Conservation (phyloP, 1,140 invertebrate species). For the Helicoverpa zea region DNA sequence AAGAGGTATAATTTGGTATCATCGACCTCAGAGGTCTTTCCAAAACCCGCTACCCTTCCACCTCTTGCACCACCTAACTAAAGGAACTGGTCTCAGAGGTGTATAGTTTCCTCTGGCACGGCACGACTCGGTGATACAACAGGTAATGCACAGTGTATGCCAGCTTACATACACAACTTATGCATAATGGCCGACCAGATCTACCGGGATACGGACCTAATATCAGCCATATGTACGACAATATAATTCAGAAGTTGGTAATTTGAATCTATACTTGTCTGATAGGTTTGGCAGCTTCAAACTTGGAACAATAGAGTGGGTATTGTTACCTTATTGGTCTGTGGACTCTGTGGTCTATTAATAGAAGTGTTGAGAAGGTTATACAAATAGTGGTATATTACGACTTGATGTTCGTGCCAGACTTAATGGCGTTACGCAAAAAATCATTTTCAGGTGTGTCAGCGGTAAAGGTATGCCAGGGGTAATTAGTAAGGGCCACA, state of each 20-base stretch:
- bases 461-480: too few relatives aligned
- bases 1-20: too few relatives aligned
- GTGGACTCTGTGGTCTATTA: too few relatives aligned
- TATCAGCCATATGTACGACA: background rate
- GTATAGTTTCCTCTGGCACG: slow-evolving; percentile 25
- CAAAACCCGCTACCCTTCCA: background rate
- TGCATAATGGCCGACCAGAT: slow-evolving; percentile 22
- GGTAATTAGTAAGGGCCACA: too few relatives aligned
- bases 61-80: background rate
- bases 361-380: too few relatives aligned
- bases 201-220: slow-evolving; percentile 22
- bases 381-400: too few relatives aligned
- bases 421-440: too few relatives aligned
- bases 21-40: background rate
- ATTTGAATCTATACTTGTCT: background rate
- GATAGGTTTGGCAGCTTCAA: background rate
- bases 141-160: slow-evolving; percentile 59
- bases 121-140: slow-evolving; percentile 39
- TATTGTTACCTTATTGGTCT: too few relatives aligned
- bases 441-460: too few relatives aligned
- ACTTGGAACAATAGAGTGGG: too few relatives aligned
- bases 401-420: too few relatives aligned
- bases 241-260: background rate
- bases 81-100: slow-evolving; percentile 30
- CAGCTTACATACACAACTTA: slow-evolving; percentile 29